A percentile compares a stretch with the other conserved stretches of the same genome.
phyloP scores from a whole-genome alignment of 2,113 vertebrate genomes.

The Suricata suricatta region DNA sequence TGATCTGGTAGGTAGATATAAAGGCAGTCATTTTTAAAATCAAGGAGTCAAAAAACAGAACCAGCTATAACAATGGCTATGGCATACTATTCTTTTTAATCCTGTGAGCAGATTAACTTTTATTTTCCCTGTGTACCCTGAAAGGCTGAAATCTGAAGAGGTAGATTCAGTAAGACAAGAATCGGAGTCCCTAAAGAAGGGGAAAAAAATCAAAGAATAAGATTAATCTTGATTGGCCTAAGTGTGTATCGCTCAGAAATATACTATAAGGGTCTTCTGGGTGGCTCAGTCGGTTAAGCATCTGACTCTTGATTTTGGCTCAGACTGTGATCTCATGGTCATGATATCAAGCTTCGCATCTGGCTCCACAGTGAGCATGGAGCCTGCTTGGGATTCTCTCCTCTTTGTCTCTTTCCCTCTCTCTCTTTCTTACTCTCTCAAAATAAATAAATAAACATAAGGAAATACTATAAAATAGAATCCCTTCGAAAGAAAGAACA shows the following conservation, averaged over 20 bases:
- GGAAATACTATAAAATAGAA: not conserved
- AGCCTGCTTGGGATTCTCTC: no score
- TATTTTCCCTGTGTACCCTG: not conserved
- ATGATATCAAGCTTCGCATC: no score
- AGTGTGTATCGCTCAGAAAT: slow-evolving; percentile 11
- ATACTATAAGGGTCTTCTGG: no score
- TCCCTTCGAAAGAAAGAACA: not conserved
- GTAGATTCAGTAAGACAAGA: slow-evolving; percentile 3
- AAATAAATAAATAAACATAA: no score
- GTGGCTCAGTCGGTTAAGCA: no score
- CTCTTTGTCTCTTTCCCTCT: no score
- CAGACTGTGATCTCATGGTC: no score
- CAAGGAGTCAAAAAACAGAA: not conserved
- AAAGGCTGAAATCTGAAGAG: not conserved
- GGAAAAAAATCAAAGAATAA: not conserved
- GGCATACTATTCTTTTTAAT: not conserved
- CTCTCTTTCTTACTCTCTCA: no score
- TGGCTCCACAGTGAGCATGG: no score
- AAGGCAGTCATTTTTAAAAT: slow-evolving; percentile 17
- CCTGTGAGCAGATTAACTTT: not conserved
- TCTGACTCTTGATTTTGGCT: no score
- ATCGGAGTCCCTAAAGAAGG: not conserved
- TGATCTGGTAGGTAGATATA: not conserved
- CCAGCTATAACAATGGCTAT: not conserved
- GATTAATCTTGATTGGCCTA: not conserved